Evolutionary conservation across 2,113 vertebrate genomes (phyloP).

Genomic region (Hippocampus comes): DNA sequence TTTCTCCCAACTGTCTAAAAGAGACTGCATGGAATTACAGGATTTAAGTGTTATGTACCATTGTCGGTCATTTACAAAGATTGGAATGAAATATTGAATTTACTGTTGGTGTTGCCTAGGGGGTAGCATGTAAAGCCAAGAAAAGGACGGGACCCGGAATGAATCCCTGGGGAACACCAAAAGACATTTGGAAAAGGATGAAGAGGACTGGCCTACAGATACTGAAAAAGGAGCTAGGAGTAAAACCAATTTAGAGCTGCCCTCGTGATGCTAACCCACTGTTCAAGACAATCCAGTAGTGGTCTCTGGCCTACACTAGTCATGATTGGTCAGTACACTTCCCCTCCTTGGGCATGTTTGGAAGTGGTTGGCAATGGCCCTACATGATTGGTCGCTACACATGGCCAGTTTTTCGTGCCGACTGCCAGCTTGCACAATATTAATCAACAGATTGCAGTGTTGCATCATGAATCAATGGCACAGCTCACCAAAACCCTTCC

Average conservation of each 20-base stretch:
- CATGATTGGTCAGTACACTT: background rate
- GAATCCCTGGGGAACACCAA: background rate
- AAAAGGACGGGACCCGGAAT: background rate
- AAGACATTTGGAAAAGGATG: background rate
- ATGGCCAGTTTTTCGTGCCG: background rate
- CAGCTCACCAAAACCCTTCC: background rate
- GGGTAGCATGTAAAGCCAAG: background rate
- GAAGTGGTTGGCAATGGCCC: no score
- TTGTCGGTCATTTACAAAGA: background rate
- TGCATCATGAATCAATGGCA: background rate
- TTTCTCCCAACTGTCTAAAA: no score
- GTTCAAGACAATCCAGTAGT: background rate
- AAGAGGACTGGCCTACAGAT: background rate
- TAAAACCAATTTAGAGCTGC: background rate
- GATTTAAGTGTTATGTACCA: no score
- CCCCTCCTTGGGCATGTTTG: background rate
- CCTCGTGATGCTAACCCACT: background rate
- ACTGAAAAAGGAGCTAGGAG: background rate
- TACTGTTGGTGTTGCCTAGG: background rate
- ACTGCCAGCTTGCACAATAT: background rate
- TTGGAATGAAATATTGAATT: background rate
- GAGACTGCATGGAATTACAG: background rate
- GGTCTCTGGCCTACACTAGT: background rate
- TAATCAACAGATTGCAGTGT: background rate
- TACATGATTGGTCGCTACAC: background rate